phyloP scores from a whole-genome alignment of 2,797 vertebrate genomes.

The Setipinna tenuifilis region DNA sequence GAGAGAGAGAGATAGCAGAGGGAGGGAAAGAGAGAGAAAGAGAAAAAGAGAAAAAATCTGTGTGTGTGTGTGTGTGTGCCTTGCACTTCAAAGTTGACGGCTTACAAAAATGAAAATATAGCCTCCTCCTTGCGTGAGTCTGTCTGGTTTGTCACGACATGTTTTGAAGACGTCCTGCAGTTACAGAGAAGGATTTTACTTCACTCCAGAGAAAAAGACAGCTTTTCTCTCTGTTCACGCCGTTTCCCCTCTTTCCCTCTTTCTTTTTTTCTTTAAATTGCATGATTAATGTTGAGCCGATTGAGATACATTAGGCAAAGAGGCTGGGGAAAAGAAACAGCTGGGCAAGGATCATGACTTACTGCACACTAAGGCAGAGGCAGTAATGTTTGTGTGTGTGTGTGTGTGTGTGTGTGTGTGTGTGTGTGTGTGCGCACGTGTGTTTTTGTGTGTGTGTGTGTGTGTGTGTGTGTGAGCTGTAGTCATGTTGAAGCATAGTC shows the following conservation, averaged over 20 bases:
- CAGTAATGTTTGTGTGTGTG: background rate
- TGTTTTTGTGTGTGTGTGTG: background rate
- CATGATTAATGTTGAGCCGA: background rate
- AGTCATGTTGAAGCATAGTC: too few relatives aligned
- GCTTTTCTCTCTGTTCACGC: background rate
- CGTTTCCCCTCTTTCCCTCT: background rate
- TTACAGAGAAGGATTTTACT: background rate
- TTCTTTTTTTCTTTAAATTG: background rate
- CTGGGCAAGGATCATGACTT: background rate
- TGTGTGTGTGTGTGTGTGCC: conserved; percentile 21
- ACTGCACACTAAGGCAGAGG: too few relatives aligned
- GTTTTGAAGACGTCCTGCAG: conserved; percentile 8
- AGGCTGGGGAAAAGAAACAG: background rate
- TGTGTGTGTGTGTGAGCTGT: background rate
- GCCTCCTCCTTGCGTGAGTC: conserved; percentile 5
- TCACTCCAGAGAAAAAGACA: conserved; percentile 8
- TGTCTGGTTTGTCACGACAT: conserved; percentile 24
- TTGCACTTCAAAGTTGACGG: conserved; percentile 41
- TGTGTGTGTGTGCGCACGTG: background rate
- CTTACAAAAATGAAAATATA: conserved; percentile 37
- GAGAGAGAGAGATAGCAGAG: too few relatives aligned
- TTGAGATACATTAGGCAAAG: background rate
- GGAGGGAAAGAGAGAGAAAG: too few relatives aligned
- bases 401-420: background rate
- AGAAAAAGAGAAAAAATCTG: background rate